These are phyloP conservation scores for Onychomys leucogaster DNA, from an alignment of 2,797 vertebrate genomes.

Conservation along the genomic window DNA sequence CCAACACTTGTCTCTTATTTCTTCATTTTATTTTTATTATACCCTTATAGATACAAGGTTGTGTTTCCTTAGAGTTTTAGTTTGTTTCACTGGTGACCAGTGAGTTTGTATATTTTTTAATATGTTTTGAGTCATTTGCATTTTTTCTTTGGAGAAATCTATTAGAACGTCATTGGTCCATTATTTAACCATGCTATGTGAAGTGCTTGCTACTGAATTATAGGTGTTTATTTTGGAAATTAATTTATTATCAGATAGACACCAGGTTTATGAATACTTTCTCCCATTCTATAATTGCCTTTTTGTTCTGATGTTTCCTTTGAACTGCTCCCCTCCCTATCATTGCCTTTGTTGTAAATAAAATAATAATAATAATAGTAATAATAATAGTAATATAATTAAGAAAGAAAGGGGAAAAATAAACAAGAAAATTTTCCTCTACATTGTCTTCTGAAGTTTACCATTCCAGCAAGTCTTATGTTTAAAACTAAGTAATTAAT, in stretches of 20 bases:
- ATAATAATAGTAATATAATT: no score
- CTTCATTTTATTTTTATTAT: neutral
- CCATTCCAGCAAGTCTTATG: neutral
- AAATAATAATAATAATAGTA: neutral
- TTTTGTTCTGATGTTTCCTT: neutral
- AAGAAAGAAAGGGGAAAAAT: accelerated
- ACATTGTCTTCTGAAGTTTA: neutral
- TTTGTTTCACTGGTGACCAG: neutral
- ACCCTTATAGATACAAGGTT: neutral
- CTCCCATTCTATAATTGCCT: neutral
- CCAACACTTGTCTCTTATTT: neutral
- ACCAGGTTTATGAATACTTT: neutral
- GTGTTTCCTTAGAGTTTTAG: neutral
- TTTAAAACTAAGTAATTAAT: neutral
- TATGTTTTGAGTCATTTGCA: neutral
- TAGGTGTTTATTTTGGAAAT: neutral
- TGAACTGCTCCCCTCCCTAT: neutral
- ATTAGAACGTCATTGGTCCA: neutral
- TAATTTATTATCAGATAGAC: neutral
- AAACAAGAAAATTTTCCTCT: neutral
- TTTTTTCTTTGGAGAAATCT: neutral
- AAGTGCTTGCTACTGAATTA: neutral
- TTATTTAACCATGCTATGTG: neutral
- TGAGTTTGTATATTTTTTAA: neutral
- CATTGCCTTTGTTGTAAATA: neutral